phyloP scores from a whole-genome alignment of 2,797 vertebrate species.

The Heteromormyrus szaboi region DNA sequence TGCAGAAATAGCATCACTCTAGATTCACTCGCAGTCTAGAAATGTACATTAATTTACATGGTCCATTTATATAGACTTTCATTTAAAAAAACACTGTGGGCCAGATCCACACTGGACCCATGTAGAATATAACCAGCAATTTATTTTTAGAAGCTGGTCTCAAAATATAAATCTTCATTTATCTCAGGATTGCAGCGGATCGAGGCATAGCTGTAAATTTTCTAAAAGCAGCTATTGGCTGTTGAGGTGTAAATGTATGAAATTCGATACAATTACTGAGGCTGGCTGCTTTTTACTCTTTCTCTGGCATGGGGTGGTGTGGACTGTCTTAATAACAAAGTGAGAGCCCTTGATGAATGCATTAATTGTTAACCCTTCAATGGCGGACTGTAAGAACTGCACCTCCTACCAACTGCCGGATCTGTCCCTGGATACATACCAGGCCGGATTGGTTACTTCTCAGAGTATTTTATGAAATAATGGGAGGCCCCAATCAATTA shows the following conservation, averaged over 20 bases:
- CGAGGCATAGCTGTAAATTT: conserved; percentile 3
- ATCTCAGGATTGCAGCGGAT: background rate
- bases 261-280: conserved; percentile 36
- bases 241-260: conserved; percentile 15
- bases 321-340: conserved; percentile 49
- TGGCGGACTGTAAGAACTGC: conserved; percentile 22
- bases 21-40: too few relatives aligned
- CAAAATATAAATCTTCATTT: conserved; percentile 10
- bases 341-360: conserved; percentile 49
- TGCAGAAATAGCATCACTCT: background rate
- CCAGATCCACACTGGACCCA: background rate
- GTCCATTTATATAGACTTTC: background rate
- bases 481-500: background rate
- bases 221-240: conserved; percentile 10
- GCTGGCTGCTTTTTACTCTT: conserved; percentile 35
- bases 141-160: conserved; percentile 10
- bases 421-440: conserved; percentile 54
- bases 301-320: background rate
- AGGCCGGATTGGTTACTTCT: conserved; percentile 36
- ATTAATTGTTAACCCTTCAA: conserved; percentile 54
- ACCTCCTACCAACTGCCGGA: conserved; percentile 49
- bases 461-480: background rate
- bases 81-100: background rate
- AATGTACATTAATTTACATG: background rate
- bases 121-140: background rate